Evolutionary conservation across 2,888 invertebrate genomes (phyloP), one percentile per base, ranked within the genome.

Genomic region (Lasiommata megera): DNA sequence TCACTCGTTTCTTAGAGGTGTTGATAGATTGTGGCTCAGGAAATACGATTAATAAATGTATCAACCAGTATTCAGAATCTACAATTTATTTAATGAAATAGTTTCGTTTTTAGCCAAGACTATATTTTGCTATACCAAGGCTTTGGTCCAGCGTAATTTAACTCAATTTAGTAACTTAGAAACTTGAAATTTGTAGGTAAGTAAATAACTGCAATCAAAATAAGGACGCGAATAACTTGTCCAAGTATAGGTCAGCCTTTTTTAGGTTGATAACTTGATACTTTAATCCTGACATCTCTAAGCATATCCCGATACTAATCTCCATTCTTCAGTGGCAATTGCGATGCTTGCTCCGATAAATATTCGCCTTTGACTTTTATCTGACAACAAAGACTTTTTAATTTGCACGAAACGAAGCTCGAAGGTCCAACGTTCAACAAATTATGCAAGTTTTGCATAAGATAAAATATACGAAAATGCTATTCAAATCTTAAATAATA

Each of bases 341-440:
- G 46, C 11, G 52, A 51, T 57, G 43, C 50, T 37, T 28, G 37
- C n/a, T 38, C 38, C 46, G 46, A 57, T 57, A 57, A 57, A 29
- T 29, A 44, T 54, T 54, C 54, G 29, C 51, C 56, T 52, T 52
- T 57, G 52, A 51, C 56, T 44, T 52, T 57, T 43, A 48, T 56
- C 56, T 51, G 46, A 52, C 52, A 52, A 52, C 44, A 44, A 56
- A 56, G 52, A 40, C 38, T 74, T 69, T 67, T 68, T 57, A 69
- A 70, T 77, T 77, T 69, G 68, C 71, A 72, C 69, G 71, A 56
- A 29, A 72, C 69, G 71, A 56, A 29, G 52, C 29, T 40, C 29
- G 40, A 52, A 29, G 40, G 51, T 17, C 40, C 29, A 51, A 41
- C 12, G 14, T 31, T 12, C 31, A n/a, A 40, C 29, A 41, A 52